These are phyloP conservation scores for Paratilapia polleni DNA, from an alignment of 2,113 vertebrate genomes.

Conservation along the genomic window DNA sequence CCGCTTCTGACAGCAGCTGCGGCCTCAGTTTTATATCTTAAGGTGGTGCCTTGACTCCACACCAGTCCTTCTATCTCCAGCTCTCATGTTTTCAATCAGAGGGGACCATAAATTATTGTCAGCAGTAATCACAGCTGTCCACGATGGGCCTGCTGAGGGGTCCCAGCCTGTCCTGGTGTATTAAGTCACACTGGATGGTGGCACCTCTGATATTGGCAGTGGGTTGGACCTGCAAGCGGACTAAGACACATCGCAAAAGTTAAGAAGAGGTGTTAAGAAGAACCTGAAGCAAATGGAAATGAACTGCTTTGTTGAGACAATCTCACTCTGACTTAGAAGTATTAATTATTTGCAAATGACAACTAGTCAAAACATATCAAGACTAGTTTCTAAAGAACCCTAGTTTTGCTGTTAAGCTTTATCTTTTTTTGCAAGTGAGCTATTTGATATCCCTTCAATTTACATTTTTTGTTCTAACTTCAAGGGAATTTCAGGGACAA, in stretches of 20 bases:
- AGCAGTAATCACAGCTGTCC: slow-evolving; percentile 78
- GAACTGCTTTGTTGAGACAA: slow-evolving; percentile 29
- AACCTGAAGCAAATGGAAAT: slow-evolving; percentile 55
- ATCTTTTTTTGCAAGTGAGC: background rate
- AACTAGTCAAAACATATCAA: background rate
- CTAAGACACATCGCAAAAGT: slow-evolving; percentile 48
- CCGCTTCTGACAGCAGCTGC: slow-evolving; percentile 73
- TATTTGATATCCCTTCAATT: background rate
- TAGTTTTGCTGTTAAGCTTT: background rate
- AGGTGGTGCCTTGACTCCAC: slow-evolving; percentile 72
- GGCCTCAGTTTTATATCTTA: slow-evolving; percentile 78
- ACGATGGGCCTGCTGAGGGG: slow-evolving; percentile 68
- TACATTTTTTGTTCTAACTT: background rate
- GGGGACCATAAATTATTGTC: slow-evolving; percentile 80
- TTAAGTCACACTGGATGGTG: slow-evolving; percentile 69
- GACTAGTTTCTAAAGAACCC: background rate
- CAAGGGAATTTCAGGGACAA: background rate
- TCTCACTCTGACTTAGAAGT: background rate
- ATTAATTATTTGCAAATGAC: background rate
- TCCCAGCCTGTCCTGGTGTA: slow-evolving; percentile 69
- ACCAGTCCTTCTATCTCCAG: slow-evolving; percentile 60
- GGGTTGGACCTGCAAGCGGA: slow-evolving; percentile 44
- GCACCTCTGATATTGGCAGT: slow-evolving; percentile 56
- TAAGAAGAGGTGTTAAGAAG: slow-evolving; percentile 45
- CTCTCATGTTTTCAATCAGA: slow-evolving; percentile 75